Base-by-base conservation (phyloP, 2,797 vertebrate species). In the Emydoidea blandingii region DNA sequence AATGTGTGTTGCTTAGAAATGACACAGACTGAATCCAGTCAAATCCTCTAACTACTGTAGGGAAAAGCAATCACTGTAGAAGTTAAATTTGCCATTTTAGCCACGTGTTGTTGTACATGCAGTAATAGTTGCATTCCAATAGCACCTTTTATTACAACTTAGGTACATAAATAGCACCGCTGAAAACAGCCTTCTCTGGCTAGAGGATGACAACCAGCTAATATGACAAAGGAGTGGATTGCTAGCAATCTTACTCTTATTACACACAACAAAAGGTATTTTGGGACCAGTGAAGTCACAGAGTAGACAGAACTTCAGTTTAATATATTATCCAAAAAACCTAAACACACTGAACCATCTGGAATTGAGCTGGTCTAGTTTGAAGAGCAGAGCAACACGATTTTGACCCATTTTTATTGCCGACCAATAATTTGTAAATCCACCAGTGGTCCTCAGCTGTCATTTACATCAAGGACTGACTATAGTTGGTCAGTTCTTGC, bases 291-390 rank as follows among this genome's bases (percentile, higher is more conserved):
- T 91, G 89, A 57, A 76, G 86, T 95, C 95, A 89, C 52, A 88
- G 68, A 96, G 74, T 53, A 92, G 95, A 79, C 94, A 96, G 89
- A 92, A 94, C 80, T 83, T 97, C 91, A 94, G 72, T 14, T 14
- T 47, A 76, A 16, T 90, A 0, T 53, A 57, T 86, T 49, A 19
- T 37, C 81, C 88, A 94, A 93, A 34, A 93, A 92, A 90, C 81
- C 74, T 62, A 90, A 82, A 27, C 84, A n/a, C 41, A 86, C 57
- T 0, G 7, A 92, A 68, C 49, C 23, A 76, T 29, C 78, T 80
- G 65, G 78, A 93, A 65, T 8, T 80, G 91, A 29, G 11, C 62
- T 87, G 72, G 88, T 87, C 93, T 78, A 91, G 92, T 29, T 29
- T 15, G 41, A 44, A 15, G 72, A 76, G 41, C 25, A 29, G 23